These are phyloP conservation scores for Eremobia ochroleuca DNA, from an alignment of 2,888 invertebrate species.

Conservation along the genomic window DNA sequence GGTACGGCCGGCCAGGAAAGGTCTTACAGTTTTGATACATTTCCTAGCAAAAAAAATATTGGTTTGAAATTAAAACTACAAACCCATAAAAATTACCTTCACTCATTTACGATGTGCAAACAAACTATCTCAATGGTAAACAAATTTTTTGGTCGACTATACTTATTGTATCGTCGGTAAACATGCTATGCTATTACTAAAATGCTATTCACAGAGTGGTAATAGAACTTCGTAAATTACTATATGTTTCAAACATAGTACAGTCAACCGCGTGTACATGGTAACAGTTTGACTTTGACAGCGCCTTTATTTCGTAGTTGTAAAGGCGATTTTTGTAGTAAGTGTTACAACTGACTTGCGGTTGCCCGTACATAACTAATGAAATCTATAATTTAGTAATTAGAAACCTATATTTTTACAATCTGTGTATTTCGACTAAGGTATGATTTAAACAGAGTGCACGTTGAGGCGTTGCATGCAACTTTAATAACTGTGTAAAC, in stretches of 20 bases:
- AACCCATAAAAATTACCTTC: slow-evolving; percentile 7
- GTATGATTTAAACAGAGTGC: background rate
- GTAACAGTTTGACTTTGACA: background rate
- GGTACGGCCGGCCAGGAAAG: background rate
- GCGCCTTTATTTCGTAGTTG: background rate
- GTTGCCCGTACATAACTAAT: background rate
- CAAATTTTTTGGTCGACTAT: background rate
- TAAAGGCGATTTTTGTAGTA: background rate
- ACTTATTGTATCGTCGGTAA: background rate
- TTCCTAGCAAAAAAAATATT: background rate
- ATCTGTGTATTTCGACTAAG: background rate
- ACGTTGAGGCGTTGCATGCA: background rate
- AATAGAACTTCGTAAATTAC: background rate
- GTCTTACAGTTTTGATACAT: background rate
- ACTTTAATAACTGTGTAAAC: background rate
- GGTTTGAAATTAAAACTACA: slow-evolving; percentile 7
- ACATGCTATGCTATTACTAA: background rate
- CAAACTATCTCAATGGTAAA: background rate
- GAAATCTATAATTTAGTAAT: background rate
- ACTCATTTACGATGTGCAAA: background rate
- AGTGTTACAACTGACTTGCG: background rate
- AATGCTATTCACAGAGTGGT: background rate
- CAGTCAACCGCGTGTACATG: background rate
- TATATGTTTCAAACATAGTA: background rate
- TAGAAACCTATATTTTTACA: background rate